Evolutionary conservation across 2,113 vertebrate genomes (phyloP).

Genomic region (Dicrurus megarhynchus): DNA sequence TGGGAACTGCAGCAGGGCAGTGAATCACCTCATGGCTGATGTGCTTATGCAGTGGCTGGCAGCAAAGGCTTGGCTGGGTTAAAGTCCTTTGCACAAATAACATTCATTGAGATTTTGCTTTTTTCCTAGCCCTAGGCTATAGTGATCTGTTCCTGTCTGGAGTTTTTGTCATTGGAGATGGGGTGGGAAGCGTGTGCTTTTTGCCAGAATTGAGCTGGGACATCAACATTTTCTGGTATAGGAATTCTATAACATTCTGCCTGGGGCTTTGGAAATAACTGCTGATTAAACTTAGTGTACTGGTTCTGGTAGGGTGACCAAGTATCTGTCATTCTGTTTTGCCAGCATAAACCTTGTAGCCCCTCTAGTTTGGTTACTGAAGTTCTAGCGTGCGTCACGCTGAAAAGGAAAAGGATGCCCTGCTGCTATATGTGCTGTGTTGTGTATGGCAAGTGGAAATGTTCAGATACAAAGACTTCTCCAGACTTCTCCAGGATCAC

Average conservation of each 20-base stretch:
- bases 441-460: background rate
- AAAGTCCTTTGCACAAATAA: background rate
- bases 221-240: background rate
- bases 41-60: background rate
- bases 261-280: conserved; percentile 28
- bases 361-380: background rate
- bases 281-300: background rate
- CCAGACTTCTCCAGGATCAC: background rate
- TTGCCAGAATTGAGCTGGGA: background rate
- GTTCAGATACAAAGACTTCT: background rate
- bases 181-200: background rate
- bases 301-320: background rate
- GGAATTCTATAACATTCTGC: conserved; percentile 19
- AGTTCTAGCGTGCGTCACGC: accelerated
- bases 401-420: background rate
- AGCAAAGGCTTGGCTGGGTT: background rate
- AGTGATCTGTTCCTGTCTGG: background rate
- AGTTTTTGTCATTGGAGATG: background rate
- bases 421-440: background rate
- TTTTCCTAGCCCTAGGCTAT: conserved; percentile 34
- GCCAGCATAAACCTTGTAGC: background rate
- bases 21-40: background rate
- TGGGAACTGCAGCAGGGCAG: background rate
- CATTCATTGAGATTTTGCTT: background rate
- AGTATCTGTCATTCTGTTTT: background rate